Percentiles rank a stretch among this genome's conserved stretches.
Conservation (phyloP, 1,140 invertebrate species). For the Drosophila triauraria region DNA sequence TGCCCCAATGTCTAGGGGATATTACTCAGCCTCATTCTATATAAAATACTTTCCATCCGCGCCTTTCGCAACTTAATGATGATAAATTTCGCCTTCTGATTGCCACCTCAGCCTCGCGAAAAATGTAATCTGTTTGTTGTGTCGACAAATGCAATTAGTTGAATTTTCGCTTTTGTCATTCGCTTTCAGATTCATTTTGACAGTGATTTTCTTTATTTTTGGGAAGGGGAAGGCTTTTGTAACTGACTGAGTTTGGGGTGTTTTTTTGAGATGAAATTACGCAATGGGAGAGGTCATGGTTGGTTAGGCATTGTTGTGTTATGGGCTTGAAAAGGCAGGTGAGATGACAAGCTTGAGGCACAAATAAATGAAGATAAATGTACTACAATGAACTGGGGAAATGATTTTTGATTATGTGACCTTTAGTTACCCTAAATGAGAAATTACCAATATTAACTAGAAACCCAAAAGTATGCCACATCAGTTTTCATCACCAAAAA, state of each 20-base stretch:
- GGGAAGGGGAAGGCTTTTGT: background rate
- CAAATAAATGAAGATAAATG: constrained; percentile 22
- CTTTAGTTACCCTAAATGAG: background rate
- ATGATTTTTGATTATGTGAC: background rate
- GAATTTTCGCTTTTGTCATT: constrained; percentile 23
- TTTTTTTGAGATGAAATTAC: background rate
- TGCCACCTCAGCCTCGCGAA: background rate
- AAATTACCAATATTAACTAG: background rate
- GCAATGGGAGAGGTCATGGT: background rate
- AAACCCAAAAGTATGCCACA: constrained; percentile 3
- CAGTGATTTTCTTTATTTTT: constrained; percentile 9
- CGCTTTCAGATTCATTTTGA: constrained; percentile 21
- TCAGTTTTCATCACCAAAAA: background rate
- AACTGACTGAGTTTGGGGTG: constrained; percentile 7
- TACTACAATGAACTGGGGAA: background rate
- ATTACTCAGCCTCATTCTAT: background rate
- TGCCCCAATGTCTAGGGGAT: constrained; percentile 38
- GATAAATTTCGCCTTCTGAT: constrained; percentile 32
- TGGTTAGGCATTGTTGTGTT: constrained; percentile 3
- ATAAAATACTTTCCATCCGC: background rate
- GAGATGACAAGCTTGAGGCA: background rate
- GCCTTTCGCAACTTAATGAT: constrained; percentile 25
- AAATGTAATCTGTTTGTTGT: constrained; percentile 44
- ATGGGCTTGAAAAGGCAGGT: background rate
- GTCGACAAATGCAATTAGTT: constrained; percentile 44